Evolutionary conservation across 2,888 invertebrate species (phyloP), one percentile per base, ranked within the genome.

Genomic region (Polydrusus tereticollis): DNA sequence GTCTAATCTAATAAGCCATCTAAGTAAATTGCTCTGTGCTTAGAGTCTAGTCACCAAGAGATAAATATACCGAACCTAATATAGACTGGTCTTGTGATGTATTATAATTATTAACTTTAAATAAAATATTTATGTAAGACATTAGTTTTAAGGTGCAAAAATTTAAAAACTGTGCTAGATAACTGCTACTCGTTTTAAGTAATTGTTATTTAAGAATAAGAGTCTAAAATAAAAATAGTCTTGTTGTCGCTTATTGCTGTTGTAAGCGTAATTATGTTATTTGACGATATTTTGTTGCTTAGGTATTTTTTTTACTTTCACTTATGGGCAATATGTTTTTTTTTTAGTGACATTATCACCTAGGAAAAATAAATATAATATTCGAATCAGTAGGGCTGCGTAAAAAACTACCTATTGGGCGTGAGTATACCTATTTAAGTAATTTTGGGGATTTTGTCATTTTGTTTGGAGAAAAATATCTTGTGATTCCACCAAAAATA

Each of bases 71-170:
- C 36, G 50, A 67, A 23, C 58, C 18, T 78, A 80, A 78, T 78
- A 77, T 79, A 79, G 78, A 79, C 77, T 79, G 80, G 78, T 81
- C 78, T 78, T 78, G 77, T 76, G 73, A 73, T 69, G 75, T 65
- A 75, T 71, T 72, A 69, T 73, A 67, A 52, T 52, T 52, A 52
- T 47, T 21, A 47, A 21, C 21, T 21, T 47, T 47, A 47, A 21
- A 10, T n/a, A n/a, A n/a, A 47, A 29, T 62, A 26, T 43, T 67
- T 69, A 75, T 59, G 64, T 71, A 72, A 69, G 72, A 52, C 21
- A 36, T 66, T 72, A 68, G 64, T 58, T 69, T 55, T 69, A 74
- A 59, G 33, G 64, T 64, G 62, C 57, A 71, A 75, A 55, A 29
- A 55, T 10, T 10, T 16, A 52, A 52, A 52, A 26, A 52, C 16